Conservation (phyloP, 2,113 vertebrate species). For the Procavia capensis region DNA sequence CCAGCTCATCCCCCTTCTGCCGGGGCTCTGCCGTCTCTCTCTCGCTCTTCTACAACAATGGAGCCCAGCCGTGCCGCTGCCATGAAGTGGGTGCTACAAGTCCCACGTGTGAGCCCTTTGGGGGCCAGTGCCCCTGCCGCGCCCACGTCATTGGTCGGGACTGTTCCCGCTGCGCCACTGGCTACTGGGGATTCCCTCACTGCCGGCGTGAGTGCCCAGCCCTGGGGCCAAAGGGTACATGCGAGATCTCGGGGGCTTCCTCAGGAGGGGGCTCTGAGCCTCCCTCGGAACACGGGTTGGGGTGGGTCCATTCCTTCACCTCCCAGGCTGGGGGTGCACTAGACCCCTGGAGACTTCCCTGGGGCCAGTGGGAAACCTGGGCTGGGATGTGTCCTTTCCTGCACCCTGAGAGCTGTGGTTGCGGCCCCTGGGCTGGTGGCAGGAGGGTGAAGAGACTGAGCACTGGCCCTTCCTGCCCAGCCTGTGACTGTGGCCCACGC, state of each 20-base stretch:
- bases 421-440: rapidly evolving
- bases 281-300: no score
- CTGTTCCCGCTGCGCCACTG: slow-evolving; percentile 96
- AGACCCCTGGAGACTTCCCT: no score
- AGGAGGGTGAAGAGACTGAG: neutral
- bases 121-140: slow-evolving; percentile 94
- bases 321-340: no score
- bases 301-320: no score
- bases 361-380: rapidly evolving
- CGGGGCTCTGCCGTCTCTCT: slow-evolving; percentile 90
- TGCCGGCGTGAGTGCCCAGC: slow-evolving; percentile 92
- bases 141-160: slow-evolving; percentile 95
- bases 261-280: no score
- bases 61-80: slow-evolving; percentile 93
- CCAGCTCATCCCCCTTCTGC: slow-evolving; percentile 91
- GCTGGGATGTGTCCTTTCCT: neutral
- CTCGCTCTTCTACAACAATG: slow-evolving; percentile 97
- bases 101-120: slow-evolving; percentile 91
- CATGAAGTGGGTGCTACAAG: slow-evolving; percentile 92
- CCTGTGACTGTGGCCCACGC: slow-evolving; percentile 93
- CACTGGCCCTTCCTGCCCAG: slow-evolving; percentile 77
- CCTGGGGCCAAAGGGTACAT: rapidly evolving
- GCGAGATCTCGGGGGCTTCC: no score
- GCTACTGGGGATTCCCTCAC: slow-evolving; percentile 97
- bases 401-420: neutral